These are phyloP conservation scores for Hylaeus volcanicus DNA, from an alignment of 1,140 invertebrate species.

Conservation along the genomic window DNA sequence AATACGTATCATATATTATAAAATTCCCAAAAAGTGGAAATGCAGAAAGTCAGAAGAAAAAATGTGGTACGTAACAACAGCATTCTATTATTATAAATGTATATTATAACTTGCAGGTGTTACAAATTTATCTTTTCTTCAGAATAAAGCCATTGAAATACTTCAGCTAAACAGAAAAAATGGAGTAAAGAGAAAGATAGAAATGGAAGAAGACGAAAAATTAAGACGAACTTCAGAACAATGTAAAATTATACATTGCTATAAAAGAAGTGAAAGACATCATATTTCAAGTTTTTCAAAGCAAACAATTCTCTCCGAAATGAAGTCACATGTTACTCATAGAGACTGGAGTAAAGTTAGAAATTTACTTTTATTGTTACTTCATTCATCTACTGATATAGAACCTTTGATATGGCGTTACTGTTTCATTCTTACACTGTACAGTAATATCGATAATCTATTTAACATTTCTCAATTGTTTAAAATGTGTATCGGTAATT, in stretches of 20 bases:
- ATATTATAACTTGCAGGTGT: not conserved
- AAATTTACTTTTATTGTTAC: slow-evolving; percentile 31
- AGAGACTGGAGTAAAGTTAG: slow-evolving; percentile 1
- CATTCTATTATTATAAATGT: not conserved
- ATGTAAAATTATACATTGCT: slow-evolving; percentile 18
- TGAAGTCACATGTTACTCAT: not conserved
- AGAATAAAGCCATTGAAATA: slow-evolving; percentile 35
- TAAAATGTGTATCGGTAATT: slow-evolving; percentile 24
- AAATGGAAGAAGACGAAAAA: not conserved
- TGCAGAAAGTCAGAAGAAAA: slow-evolving; percentile 10
- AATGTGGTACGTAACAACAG: slow-evolving; percentile 24
- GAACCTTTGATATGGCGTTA: slow-evolving; percentile 27
- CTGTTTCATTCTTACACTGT: slow-evolving; percentile 33
- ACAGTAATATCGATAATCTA: slow-evolving; percentile 16
- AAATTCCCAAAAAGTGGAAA: not conserved
- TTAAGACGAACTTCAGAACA: not conserved
- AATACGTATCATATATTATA: not conserved
- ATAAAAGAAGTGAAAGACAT: not conserved
- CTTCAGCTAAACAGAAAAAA: not conserved
- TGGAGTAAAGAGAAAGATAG: not conserved
- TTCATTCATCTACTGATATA: slow-evolving; percentile 21
- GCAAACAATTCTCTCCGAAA: slow-evolving; percentile 21
- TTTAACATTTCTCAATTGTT: slow-evolving; percentile 18
- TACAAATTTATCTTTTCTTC: slow-evolving; percentile 10
- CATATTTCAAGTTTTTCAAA: not conserved